Evolutionary conservation across 1,140 invertebrate species (phyloP).

Genomic region (Drosophila yakuba): DNA sequence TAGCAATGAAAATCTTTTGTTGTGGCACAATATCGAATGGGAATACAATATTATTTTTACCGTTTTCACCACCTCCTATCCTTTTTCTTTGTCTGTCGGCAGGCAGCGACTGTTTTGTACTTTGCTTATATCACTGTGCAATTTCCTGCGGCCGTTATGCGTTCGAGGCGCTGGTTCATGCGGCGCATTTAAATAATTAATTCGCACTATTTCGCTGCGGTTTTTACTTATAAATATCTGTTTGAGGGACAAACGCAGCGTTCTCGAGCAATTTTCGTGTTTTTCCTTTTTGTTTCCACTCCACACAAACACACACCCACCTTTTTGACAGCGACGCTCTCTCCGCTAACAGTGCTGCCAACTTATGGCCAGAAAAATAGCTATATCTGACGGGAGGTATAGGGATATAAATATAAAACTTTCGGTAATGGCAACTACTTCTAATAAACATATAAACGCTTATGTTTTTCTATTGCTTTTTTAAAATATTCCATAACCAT

Average conservation of each 20-base stretch:
- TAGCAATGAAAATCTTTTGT: slow-evolving; percentile 24
- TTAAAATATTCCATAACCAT: no score
- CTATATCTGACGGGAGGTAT: neutral
- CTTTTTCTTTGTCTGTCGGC: slow-evolving; percentile 51
- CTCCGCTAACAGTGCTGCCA: neutral
- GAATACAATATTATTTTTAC: slow-evolving; percentile 41
- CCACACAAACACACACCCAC: slow-evolving; percentile 64
- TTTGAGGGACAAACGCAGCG: slow-evolving; percentile 46
- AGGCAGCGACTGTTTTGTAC: slow-evolving; percentile 62
- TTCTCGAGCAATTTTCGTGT: slow-evolving; percentile 38
- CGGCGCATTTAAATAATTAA: slow-evolving; percentile 17
- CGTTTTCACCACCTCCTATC: slow-evolving; percentile 64
- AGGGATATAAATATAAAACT: no score
- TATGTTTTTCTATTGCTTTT: no score
- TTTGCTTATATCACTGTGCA: slow-evolving; percentile 67
- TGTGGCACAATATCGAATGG: slow-evolving; percentile 19
- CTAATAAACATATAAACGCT: no score
- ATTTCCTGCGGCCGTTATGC: slow-evolving; percentile 15
- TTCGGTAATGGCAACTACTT: no score
- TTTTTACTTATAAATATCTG: slow-evolving; percentile 47
- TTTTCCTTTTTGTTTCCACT: slow-evolving; percentile 63
- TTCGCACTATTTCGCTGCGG: slow-evolving; percentile 36
- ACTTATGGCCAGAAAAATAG: neutral
- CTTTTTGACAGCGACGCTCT: slow-evolving; percentile 47
- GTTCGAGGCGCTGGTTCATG: slow-evolving; percentile 39